Conservation (phyloP, 2,113 vertebrate species). For the Macquaria ambigua region DNA sequence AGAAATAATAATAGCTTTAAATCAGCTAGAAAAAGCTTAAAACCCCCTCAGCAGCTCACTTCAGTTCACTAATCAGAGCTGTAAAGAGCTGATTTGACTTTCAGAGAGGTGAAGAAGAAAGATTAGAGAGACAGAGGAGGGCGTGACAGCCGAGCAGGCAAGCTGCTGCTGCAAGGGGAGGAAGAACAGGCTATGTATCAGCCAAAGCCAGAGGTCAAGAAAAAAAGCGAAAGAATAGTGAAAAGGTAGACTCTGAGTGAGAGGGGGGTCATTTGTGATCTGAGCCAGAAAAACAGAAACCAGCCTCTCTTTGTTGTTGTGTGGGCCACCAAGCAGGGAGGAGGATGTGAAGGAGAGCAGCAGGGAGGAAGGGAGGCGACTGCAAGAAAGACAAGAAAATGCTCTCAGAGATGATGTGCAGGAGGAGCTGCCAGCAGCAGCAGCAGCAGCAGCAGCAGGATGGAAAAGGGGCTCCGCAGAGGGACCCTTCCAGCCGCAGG, state of each 20-base stretch:
- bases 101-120: constrained; percentile 32
- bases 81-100: constrained; percentile 40
- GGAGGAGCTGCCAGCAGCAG: constrained; percentile 62
- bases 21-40: background rate
- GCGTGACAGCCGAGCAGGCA: constrained; percentile 76
- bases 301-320: constrained; percentile 66
- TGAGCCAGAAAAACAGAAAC: constrained; percentile 30
- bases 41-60: constrained; percentile 20
- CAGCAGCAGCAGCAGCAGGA: constrained; percentile 51
- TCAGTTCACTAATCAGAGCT: constrained; percentile 41
- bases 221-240: constrained; percentile 88
- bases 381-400: constrained; percentile 52
- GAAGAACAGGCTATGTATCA: constrained; percentile 88
- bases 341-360: constrained; percentile 72
- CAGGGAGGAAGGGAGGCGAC: constrained; percentile 45
- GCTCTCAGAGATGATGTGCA: constrained; percentile 73
- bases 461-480: constrained; percentile 44
- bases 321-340: constrained; percentile 42
- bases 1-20: constrained; percentile 1
- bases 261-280: constrained; percentile 59
- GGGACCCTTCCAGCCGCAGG: constrained; percentile 50
- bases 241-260: constrained; percentile 87
- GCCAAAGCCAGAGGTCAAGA: constrained; percentile 89
- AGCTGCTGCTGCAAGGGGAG: constrained; percentile 85
- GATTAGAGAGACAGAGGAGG: constrained; percentile 57